phyloP scores from a whole-genome alignment of 64 coral and sea anemone species.

The Stichodactyla helianthus region DNA sequence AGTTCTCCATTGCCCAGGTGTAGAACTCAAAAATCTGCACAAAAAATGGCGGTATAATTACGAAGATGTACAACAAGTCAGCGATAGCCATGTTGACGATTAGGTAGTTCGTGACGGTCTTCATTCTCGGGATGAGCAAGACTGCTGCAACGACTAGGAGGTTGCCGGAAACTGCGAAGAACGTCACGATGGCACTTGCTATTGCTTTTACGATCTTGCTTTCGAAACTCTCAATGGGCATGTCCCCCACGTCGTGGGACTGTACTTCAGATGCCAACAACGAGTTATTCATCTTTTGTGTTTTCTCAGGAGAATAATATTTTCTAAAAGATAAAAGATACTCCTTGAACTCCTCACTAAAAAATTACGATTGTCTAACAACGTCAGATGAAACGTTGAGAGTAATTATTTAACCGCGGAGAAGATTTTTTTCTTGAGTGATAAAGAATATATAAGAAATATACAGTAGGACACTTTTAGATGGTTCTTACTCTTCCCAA shows the following conservation, averaged over 20 bases:
- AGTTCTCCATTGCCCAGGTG: slow-evolving; percentile 24
- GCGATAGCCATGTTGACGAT: slow-evolving; percentile 59
- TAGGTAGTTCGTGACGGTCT: slow-evolving; percentile 52
- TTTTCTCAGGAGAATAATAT: too few species aligned
- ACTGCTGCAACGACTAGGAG: slow-evolving; percentile 36
- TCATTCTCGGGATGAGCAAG: slow-evolving; percentile 43
- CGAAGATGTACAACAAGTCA: slow-evolving; percentile 45
- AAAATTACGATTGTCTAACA: too few species aligned
- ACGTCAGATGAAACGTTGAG: too few species aligned
- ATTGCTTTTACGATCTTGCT: slow-evolving; percentile 34
- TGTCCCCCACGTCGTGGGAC: background rate
- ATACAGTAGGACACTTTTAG: too few species aligned
- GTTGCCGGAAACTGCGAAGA: slow-evolving; percentile 47
- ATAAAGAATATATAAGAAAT: too few species aligned
- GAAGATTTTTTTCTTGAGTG: too few species aligned
- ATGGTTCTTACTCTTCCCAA: too few species aligned
- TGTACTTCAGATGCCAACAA: background rate
- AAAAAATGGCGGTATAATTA: slow-evolving; percentile 50
- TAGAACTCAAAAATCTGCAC: slow-evolving; percentile 6
- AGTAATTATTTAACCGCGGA: too few species aligned
- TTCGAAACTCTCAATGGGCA: background rate
- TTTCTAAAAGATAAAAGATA: too few species aligned
- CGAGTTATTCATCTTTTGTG: background rate
- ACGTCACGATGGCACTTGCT: slow-evolving; percentile 17
- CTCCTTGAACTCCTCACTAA: too few species aligned